A percentile compares a stretch with the other conserved stretches of the same genome.
phyloP scores from a whole-genome alignment of 2,113 vertebrate species.

The human (Homo sapiens) region DNA sequence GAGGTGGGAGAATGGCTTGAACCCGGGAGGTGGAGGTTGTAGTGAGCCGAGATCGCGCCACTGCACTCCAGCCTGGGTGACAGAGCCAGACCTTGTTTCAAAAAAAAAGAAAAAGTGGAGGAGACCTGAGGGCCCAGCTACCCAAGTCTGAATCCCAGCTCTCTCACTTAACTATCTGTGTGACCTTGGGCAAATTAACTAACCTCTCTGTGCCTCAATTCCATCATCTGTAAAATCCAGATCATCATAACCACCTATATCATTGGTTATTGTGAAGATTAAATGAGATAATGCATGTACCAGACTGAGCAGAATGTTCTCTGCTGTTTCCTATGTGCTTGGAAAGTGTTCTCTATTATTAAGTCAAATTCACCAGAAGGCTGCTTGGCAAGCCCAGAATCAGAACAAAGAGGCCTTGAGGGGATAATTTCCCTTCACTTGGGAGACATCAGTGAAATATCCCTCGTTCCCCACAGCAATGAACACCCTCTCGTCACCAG shows the following conservation, averaged over 20 bases:
- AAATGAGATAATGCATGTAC: neutral
- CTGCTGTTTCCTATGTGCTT: neutral
- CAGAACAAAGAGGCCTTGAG: neutral
- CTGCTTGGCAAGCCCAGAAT: neutral
- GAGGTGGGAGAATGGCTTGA: too few species aligned
- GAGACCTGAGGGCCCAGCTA: neutral
- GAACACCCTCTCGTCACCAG: neutral
- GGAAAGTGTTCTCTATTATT: neutral
- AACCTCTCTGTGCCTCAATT: neutral
- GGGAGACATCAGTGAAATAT: neutral
- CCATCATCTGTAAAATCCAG: neutral
- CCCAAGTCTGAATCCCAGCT: neutral
- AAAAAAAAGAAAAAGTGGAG: too few species aligned
- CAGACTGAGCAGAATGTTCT: neutral
- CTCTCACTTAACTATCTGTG: neutral
- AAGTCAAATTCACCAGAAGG: neutral
- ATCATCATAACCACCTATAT: neutral
- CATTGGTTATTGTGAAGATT: neutral
- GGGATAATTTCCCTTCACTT: neutral
- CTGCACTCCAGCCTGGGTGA: too few species aligned
- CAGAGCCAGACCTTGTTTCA: too few species aligned
- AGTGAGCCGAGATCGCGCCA: too few species aligned
- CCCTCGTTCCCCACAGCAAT: neutral
- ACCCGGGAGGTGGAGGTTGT: too few species aligned
- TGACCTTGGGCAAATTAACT: neutral